Conservation (phyloP, 2,888 invertebrate species). For the Reticulitermes lucifugus region DNA sequence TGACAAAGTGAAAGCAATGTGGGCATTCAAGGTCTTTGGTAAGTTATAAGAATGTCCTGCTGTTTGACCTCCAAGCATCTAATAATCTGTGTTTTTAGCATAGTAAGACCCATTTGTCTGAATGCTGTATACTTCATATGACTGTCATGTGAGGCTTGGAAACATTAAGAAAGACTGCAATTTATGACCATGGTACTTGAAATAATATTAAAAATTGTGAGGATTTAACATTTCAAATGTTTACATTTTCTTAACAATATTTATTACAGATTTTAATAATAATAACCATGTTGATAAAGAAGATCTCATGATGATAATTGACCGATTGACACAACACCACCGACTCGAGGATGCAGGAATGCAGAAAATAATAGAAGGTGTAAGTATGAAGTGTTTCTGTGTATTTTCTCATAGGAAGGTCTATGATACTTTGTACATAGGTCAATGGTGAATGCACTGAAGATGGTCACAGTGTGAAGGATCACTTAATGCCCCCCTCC, state of each 20-base stretch:
- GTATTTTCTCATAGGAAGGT: background rate
- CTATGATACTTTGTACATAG: too few species aligned
- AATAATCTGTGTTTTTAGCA: too few species aligned
- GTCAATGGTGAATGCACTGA: too few species aligned
- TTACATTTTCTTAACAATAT: background rate
- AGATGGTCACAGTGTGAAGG: too few species aligned
- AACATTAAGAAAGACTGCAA: too few species aligned
- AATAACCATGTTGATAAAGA: slow-evolving; percentile 70
- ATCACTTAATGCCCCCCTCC: too few species aligned
- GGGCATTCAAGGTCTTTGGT: slow-evolving; percentile 39
- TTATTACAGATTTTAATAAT: slow-evolving; percentile 70
- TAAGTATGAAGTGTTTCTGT: slow-evolving; percentile 3
- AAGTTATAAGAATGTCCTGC: slow-evolving; percentile 66
- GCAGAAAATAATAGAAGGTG: slow-evolving; percentile 46
- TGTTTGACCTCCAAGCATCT: too few species aligned
- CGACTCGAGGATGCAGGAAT: background rate
- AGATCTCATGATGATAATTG: slow-evolving; percentile 69
- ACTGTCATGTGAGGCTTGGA: too few species aligned
- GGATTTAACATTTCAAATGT: background rate
- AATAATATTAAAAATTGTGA: too few species aligned
- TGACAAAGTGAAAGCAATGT: slow-evolving; percentile 27
- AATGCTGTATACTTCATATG: too few species aligned
- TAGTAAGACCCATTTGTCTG: too few species aligned
- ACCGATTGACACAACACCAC: slow-evolving; percentile 64
- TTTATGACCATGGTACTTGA: too few species aligned